Evolutionary conservation across 2,888 invertebrate genomes (phyloP).

Genomic region (Drosophila borealis): DNA sequence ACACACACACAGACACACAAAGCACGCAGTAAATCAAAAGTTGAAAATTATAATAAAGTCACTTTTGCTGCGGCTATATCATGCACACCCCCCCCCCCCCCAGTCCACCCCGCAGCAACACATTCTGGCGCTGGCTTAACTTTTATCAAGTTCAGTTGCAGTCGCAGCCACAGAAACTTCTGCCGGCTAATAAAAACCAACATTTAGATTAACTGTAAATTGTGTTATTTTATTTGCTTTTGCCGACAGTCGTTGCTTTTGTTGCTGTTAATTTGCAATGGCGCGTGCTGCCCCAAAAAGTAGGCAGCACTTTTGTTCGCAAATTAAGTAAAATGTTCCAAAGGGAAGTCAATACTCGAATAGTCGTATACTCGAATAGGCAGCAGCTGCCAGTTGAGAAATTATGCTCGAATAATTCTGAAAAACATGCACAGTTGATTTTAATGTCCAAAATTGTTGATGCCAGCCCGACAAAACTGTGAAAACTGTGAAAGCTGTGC

Average conservation of each 20-base stretch:
- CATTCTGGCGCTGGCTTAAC: slow-evolving; percentile 48
- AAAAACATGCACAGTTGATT: slow-evolving; percentile 69
- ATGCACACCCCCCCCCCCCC: slow-evolving; percentile 38
- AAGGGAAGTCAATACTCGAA: slow-evolving; percentile 62
- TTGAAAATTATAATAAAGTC: slow-evolving; percentile 81
- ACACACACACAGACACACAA: slow-evolving; percentile 32
- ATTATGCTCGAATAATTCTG: slow-evolving; percentile 76
- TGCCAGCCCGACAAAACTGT: slow-evolving; percentile 10
- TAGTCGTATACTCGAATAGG: neutral
- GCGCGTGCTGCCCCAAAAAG: slow-evolving; percentile 64
- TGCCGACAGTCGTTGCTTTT: slow-evolving; percentile 51
- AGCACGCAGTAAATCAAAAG: slow-evolving; percentile 77
- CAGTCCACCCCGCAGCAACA: neutral
- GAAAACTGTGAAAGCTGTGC: slow-evolving; percentile 15
- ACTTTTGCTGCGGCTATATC: slow-evolving; percentile 74
- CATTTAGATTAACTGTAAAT: slow-evolving; percentile 81
- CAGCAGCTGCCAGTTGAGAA: slow-evolving; percentile 69
- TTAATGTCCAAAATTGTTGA: slow-evolving; percentile 49
- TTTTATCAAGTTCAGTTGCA: slow-evolving; percentile 76
- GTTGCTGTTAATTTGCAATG: slow-evolving; percentile 63
- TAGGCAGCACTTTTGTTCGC: slow-evolving; percentile 70
- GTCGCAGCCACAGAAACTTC: slow-evolving; percentile 65
- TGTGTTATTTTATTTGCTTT: slow-evolving; percentile 74
- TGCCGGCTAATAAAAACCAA: slow-evolving; percentile 74
- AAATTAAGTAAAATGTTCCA: slow-evolving; percentile 57